Base-by-base conservation (phyloP, 2,113 vertebrate genomes). In the Miniopterus natalensis region DNA sequence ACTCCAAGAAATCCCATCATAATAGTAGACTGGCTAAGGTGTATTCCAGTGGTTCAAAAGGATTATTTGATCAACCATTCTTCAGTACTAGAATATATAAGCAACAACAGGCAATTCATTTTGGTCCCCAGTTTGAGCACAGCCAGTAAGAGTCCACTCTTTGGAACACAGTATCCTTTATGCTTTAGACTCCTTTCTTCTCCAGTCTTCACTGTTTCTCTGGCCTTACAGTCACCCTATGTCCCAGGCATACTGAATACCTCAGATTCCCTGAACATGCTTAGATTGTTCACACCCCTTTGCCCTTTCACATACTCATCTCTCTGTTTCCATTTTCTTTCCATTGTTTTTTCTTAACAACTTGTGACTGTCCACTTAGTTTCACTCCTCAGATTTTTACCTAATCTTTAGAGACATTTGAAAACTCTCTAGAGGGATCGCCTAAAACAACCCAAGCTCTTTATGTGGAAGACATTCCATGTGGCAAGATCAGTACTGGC, bases 241-340 rank as follows among this genome's bases (percentile, higher is more conserved):
- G 5, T 21, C 2, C n/a, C 49, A 79, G 6, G 2, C 27, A 3
- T n/a, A 81, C 2, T 20, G 1, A 65, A 49, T 36, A 0, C 0
- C 40, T 89, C 78, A 5, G 12, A 9, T 18, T 77, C 9, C 21
- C 25, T 49, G 23, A 90, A 59, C 21, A 66, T 2, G 1, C 23
- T 4, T 80, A n/a, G 12, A 49, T 31, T 31, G 8, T 27, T 40
- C 55, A 49, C 1, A 57, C 3, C 11, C 3, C 12, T 47, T 77
- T 90, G 14, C 27, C 13, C 74, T 70, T 79, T 53, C 11, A 27
- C 20, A 65, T 66, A 8, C 9, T 49, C 9, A 27, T 25, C 8
- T 84, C 49, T 92, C 57, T 80, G 10, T 12, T 55, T 88, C 17
- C 4, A 61, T 55, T 77, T 21, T 5, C 14, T 29, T 74, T 75